Base-by-base conservation (phyloP, 2,888 invertebrate genomes). In the Crocallis elinguaria region DNA sequence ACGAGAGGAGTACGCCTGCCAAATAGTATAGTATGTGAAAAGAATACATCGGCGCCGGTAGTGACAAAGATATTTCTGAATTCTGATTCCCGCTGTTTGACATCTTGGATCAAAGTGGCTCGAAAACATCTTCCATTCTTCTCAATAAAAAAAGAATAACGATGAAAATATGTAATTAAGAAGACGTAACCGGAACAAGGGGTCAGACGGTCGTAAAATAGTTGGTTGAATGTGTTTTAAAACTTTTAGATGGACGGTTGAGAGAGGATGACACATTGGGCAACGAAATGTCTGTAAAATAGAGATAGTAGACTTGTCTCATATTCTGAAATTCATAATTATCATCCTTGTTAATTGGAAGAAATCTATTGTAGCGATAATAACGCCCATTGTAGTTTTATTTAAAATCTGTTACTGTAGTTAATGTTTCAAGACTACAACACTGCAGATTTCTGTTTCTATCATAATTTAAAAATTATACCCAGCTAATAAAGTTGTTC, bases 51-150 rank as follows among this genome's bases (percentile, higher is more conserved):
- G 55, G 67, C 69, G 67, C 69, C 69, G 66, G 23, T 67, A 65
- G 62, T 57, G 60, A 72, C 71, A 16, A 41, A 49, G 60, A 39
- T 79, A 78, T 74, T 78, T 71, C 50, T 60, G 59, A 32, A 58
- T 63, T 69, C 53, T 57, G 57, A 29, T 55, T 63, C 66, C 41
- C 32, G 32, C 58, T 64, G 67, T 70, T 75, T 75, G 74, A 74
- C 76, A 72, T 50, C 49, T 56, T 8, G 53, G 66, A 72, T 75
- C 69, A 68, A 65, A 67, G 52, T 52, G 54, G 33, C 30, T 46
- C 23, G 25, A 51, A 57, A 57, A 52, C 54, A 57, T 52, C 49
- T 45, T n/a, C 30, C 43, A 52, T 64, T 56, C 51, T 45, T 36
- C 12, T 21, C 46, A 44, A 44, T 48, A 52, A 61, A 62, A 46